Percentiles rank a stretch among this genome's conserved stretches.
Evolutionary conservation across 2,113 vertebrate species (phyloP).

Genomic region (Callaeas wilsoni): DNA sequence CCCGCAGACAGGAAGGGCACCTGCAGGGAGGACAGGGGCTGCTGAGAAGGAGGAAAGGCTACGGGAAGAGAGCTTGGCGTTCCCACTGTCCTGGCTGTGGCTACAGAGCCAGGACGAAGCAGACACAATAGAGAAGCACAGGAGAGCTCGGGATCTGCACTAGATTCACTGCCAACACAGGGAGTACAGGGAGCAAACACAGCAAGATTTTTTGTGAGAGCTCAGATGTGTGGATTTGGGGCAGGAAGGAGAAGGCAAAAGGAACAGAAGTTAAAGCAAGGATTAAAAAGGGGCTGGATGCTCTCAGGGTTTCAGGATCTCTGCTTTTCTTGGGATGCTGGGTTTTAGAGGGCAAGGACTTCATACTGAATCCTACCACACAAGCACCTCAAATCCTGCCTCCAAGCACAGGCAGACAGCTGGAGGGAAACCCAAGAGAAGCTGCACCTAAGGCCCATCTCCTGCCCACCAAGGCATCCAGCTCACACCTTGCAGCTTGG

Average conservation of each 20-base stretch:
- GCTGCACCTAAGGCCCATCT: background rate
- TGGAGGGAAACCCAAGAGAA: background rate
- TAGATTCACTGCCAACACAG: background rate
- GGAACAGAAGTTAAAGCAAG: background rate
- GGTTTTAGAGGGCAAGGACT: background rate
- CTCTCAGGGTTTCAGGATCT: background rate
- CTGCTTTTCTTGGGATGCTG: background rate
- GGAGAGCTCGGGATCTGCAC: background rate
- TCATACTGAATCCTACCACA: background rate
- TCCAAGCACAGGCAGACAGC: background rate
- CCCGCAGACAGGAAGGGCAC: slow-evolving; percentile 94
- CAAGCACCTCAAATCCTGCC: background rate
- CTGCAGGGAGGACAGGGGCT: slow-evolving; percentile 54
- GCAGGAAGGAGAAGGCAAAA: background rate
- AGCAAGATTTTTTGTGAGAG: background rate
- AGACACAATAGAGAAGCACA: background rate
- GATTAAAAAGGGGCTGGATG: background rate
- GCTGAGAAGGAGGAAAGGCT: background rate
- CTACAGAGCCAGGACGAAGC: background rate
- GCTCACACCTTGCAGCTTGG: fast-evolving
- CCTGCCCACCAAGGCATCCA: background rate
- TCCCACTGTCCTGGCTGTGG: background rate
- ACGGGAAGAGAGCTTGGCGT: background rate
- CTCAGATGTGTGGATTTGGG: background rate
- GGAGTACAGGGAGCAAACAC: background rate